A percentile compares a stretch with the other conserved stretches of the same genome.
Evolutionary conservation across 2,113 vertebrate genomes (phyloP).

Genomic region (Limnothrissa miodon): DNA sequence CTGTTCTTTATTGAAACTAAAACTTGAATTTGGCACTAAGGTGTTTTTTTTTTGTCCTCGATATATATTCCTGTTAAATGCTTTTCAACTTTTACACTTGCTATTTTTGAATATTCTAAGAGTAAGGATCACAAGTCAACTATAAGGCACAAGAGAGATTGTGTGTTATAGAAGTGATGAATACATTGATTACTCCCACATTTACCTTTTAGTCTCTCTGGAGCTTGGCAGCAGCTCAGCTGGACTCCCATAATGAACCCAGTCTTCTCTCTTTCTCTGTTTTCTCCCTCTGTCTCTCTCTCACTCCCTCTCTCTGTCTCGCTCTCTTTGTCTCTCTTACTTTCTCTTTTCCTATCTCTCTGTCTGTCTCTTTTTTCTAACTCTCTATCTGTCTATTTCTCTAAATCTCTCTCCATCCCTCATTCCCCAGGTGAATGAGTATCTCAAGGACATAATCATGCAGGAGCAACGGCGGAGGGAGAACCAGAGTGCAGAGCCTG

Average conservation of each 20-base stretch:
- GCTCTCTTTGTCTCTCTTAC: constrained; percentile 18
- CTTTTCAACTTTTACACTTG: background rate
- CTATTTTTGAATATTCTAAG: background rate
- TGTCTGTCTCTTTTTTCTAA: constrained; percentile 20
- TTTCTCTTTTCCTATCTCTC: background rate
- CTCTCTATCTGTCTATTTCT: background rate
- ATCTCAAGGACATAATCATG: constrained; percentile 87
- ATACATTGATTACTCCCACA: no score
- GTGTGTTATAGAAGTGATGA: background rate
- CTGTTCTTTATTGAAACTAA: background rate
- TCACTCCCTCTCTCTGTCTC: no score
- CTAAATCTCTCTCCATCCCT: constrained; percentile 9
- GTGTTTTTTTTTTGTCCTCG: background rate
- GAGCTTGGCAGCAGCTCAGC: background rate
- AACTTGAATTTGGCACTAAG: background rate
- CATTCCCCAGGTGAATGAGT: constrained; percentile 84
- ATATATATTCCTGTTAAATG: no score
- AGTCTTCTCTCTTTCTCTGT: background rate
- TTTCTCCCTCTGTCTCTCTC: no score
- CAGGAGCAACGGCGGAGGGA: constrained; percentile 88
- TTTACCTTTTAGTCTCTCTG: background rate
- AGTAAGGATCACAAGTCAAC: background rate
- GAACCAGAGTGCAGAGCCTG: constrained; percentile 73
- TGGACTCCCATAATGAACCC: background rate
- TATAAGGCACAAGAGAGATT: background rate